Conservation (phyloP, 2,113 vertebrate genomes). For the Cavia porcellus region DNA sequence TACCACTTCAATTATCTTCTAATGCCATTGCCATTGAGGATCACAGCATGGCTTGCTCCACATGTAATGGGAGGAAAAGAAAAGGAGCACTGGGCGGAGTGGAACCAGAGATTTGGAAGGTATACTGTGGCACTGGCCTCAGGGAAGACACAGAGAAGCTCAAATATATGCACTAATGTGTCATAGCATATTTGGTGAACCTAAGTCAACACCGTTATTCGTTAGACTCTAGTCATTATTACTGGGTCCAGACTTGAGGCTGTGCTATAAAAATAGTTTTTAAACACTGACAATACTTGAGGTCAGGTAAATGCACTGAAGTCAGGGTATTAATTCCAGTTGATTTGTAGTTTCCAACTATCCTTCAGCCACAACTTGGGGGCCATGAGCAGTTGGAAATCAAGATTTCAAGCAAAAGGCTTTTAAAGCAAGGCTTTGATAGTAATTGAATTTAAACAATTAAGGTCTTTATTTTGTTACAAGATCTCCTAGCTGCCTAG, state of each 20-base stretch:
- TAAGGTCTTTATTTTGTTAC: constrained; percentile 44
- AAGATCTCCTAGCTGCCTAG: not conserved
- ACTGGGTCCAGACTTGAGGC: not conserved
- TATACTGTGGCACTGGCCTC: not conserved
- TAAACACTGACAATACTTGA: not conserved
- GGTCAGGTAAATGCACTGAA: not conserved
- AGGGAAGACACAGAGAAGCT: not conserved
- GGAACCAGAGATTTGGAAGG: not conserved
- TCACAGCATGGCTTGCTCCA: not conserved
- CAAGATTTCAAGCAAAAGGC: not conserved
- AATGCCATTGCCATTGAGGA: not conserved
- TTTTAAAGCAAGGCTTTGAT: constrained; percentile 40
- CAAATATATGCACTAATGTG: not conserved
- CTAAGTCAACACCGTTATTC: not conserved
- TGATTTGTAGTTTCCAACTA: not conserved
- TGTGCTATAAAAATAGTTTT: not conserved
- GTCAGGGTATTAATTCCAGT: not conserved
- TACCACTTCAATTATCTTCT: not conserved
- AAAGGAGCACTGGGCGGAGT: not conserved
- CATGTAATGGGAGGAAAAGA: not conserved
- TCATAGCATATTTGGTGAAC: not conserved
- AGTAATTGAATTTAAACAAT: constrained; percentile 8
- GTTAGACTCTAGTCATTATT: not conserved
- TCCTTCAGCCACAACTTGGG: not conserved
- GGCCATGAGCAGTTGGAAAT: not conserved